Base-by-base conservation (phyloP, 2,113 vertebrate genomes). In the Thymallus thymallus region DNA sequence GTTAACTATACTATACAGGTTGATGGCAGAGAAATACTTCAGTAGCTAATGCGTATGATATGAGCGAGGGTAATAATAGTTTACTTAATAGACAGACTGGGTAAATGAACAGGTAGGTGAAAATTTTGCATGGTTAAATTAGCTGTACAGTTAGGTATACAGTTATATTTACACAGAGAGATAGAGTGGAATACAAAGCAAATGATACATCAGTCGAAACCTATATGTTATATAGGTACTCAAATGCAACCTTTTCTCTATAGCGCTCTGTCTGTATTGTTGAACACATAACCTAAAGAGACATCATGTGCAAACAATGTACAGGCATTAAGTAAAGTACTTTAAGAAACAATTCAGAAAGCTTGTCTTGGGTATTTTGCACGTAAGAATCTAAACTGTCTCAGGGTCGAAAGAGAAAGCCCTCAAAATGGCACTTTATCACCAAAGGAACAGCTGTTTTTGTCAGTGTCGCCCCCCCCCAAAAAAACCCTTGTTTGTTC, bases 361-460 rank as follows among this genome's bases (percentile, higher is more conserved):
- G 56, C 56, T 51, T 51, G 5, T 3, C 35, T 41, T 41, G 35
- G 35, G 35, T 41, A 9, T 10, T 41, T 41, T 41, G 35, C 9
- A 0, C 35, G 2, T 41, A 41, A 41, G 9, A 41, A 12, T 41
- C 9, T 41, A 9, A 41, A 41, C 35, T 3, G 35, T 41, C 35
- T 51, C 48, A 51, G 16, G 48, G 48, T 51, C 24, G 9, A 14
- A 64, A 24, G 3, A 24, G 9, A 64, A 2, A 29, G 24, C 62
- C 62, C 23, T 67, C 74, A 51, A 32, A 69, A 56, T 69, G 74
- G 3, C 71, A 73, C 60, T 41, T 41, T 74, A 32, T 46, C 18
- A 62, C 73, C 65, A 76, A 74, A 23, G 29, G 68, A 81, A 82
- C 92, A 91, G 88, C 88, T 92, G 91, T 84, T 86, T 82, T 68